Evolutionary conservation across 2,113 vertebrate genomes (phyloP).

Genomic region (Dicentrarchus labrax): DNA sequence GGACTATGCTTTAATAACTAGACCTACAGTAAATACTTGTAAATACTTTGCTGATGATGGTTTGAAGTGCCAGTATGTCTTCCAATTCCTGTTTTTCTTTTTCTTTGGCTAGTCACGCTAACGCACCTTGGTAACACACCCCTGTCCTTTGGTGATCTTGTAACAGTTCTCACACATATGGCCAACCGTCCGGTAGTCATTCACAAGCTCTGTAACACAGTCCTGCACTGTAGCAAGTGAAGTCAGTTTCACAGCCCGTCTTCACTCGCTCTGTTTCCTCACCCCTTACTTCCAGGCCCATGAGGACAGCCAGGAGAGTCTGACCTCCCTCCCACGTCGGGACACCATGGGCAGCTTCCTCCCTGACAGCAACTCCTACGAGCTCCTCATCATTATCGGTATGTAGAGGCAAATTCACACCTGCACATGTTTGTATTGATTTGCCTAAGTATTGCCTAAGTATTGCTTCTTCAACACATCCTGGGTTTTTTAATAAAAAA

Average conservation of each 20-base stretch:
- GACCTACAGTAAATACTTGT: not conserved
- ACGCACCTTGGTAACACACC: slow-evolving; percentile 24
- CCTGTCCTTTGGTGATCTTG: slow-evolving; percentile 8
- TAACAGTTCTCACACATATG: slow-evolving; percentile 30
- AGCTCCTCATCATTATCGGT: slow-evolving; percentile 93
- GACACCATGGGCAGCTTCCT: slow-evolving; percentile 94
- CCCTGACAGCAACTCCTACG: slow-evolving; percentile 92
- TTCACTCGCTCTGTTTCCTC: slow-evolving; percentile 5
- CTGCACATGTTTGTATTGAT: not conserved
- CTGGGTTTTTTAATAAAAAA: not conserved
- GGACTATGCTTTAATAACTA: not conserved
- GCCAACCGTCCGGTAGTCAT: slow-evolving; percentile 18
- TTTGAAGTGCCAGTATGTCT: slow-evolving; percentile 14
- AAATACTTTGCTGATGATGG: not conserved
- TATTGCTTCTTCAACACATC: not conserved
- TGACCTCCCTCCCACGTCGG: slow-evolving; percentile 89
- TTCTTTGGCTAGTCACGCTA: slow-evolving; percentile 12
- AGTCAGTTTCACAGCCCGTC: not conserved
- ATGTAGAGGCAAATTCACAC: slow-evolving; percentile 33
- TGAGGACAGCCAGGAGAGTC: slow-evolving; percentile 95
- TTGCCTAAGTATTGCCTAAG: no score
- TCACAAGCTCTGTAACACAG: slow-evolving; percentile 13
- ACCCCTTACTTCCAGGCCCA: slow-evolving; percentile 84
- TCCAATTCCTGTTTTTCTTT: slow-evolving; percentile 6
- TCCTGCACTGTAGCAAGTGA: not conserved